Base-by-base conservation (phyloP, 2,797 vertebrate species). In the Podargus strigoides region DNA sequence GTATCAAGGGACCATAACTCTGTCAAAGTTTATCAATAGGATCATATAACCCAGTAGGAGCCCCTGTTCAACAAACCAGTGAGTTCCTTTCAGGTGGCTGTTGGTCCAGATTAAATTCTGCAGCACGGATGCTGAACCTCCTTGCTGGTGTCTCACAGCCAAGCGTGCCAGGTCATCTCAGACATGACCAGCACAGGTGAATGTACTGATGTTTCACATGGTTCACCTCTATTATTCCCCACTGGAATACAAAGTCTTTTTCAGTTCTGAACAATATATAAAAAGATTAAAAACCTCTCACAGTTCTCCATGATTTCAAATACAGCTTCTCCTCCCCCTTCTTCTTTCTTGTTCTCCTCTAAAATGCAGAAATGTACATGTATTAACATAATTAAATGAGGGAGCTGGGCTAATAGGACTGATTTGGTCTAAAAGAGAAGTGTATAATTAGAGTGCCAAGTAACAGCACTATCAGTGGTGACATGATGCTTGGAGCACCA, bases 261-360 rank as follows among this genome's bases (percentile, higher is more conserved):
- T 47, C 37, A 81, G 76, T 28, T 66, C 85, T 84, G 90, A 83
- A 78, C 56, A 94, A 69, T 21, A 64, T 21, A 64, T 0, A 28
- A 14, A 13, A 80, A 69, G 58, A 73, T 68, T 75, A 59, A 91
- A 93, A 87, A 12, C 26, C 44, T 84, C 84, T 93, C 46, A 39
- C 16, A 42, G 10, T 28, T 88, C 82, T 70, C 34, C 11, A 18
- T 6, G 14, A 84, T 76, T 91, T 78, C 82, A 76, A 67, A 73
- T n/a, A 75, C 73, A 84, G 24, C 42, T 13, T 88, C 87, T 96
- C 91, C 89, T 89, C 87, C 80, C 28, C 59, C n/a, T 87, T 64
- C 41, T 47, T 58, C 79, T 53, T 72, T 53, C 78, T 73, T 53
- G 42, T 49, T 90, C 49, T 76, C n/a, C 62, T 91, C 69, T 62